Evolutionary conservation across 2,113 vertebrate species (phyloP), one percentile per base, ranked within the genome.

Genomic region (Ptilorrhoa leucosticta): DNA sequence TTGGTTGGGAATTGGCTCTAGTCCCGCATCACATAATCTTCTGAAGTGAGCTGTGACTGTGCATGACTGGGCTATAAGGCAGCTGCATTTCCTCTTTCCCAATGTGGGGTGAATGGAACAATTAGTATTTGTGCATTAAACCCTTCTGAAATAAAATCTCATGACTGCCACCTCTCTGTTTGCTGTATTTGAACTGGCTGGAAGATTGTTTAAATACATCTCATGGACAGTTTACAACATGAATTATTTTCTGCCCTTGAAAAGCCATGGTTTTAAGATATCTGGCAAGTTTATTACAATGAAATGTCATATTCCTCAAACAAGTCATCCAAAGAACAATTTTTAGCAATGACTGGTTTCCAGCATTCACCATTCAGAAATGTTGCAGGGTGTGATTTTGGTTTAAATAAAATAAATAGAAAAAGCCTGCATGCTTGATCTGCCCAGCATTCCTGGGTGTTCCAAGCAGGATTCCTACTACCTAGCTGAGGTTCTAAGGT

Each of bases 201-300:
- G 60, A 81, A 92, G 71, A 69, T 56, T 80, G 87, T 87, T 92
- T 92, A 93, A 93, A 82, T 93, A 47, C 63, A 85, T 86, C 65
- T 89, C 45, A 31, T 50, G 76, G 79, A 89, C 73, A 72, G 86
- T 95, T 96, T 93, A 91, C 89, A 87, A 51, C 64, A 75, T 17
- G 6, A 87, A 83, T 95, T 87, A 72, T 91, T 95, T 96, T 90
- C 93, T 94, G 78, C 71, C 75, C 87, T 92, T 51, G 40, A 93
- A 94, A 93, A 93, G 35, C 64, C 6, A 2, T 50, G 69, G 44
- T 77, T 96, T 94, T 35, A 77, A 92, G 61, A 26, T 87, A 79
- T 57, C 78, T 94, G 72, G n/a, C 77, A 93, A 87, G 63, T 85
- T 95, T 95, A 83, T 92, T 91, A 19, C 83, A 72, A 57, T 64